Percentiles rank a stretch among this genome's conserved stretches.
phyloP scores from a whole-genome alignment of 2,797 vertebrate species.

The Acomys russatus region DNA sequence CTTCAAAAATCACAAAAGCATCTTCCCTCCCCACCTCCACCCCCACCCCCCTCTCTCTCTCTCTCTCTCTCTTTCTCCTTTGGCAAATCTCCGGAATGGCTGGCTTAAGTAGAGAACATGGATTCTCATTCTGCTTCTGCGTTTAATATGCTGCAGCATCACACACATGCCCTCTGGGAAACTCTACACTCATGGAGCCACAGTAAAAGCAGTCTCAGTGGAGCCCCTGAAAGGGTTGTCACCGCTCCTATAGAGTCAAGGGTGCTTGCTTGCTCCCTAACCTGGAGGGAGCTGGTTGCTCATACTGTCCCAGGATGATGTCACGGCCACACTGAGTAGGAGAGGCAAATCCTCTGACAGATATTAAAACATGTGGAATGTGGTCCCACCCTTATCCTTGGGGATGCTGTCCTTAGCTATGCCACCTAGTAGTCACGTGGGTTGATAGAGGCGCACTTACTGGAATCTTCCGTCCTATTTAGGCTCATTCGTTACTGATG shows the following conservation, averaged over 20 bases:
- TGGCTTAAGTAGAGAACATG: neutral
- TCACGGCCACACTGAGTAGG: neutral
- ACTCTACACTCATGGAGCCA: neutral
- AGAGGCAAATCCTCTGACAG: neutral
- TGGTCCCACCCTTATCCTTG: neutral
- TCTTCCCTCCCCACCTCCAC: neutral
- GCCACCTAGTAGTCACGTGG: neutral
- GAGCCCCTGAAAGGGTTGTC: neutral
- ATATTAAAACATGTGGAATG: neutral
- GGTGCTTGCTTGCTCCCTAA: too few species aligned
- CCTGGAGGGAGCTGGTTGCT: neutral
- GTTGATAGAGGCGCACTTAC: neutral
- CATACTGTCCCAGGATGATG: neutral
- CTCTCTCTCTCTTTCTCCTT: neutral
- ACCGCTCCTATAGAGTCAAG: neutral
- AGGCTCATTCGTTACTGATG: neutral
- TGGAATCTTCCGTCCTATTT: neutral
- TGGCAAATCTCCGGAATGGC: neutral
- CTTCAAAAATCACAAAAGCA: neutral
- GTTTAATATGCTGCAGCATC: neutral
- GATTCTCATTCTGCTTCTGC: neutral
- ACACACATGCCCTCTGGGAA: neutral
- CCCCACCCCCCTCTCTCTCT: neutral
- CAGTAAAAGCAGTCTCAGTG: neutral
- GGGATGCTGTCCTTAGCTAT: neutral